Base-by-base conservation (phyloP, 2,113 vertebrate genomes). In the Nipponia nippon region DNA sequence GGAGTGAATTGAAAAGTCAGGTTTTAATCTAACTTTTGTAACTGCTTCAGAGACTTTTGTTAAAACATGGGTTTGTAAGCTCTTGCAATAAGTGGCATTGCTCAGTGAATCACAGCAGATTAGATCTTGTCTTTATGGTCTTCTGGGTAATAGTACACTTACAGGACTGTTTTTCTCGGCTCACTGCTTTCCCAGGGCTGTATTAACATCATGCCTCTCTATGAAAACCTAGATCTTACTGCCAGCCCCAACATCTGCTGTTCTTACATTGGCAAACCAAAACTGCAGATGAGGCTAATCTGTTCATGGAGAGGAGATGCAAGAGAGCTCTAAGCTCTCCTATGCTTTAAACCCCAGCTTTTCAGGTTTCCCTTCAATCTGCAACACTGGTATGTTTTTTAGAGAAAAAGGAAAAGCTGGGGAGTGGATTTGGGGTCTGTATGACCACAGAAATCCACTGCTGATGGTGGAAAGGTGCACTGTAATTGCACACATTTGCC, bases 101-200 rank as follows among this genome's bases (percentile, higher is more conserved):
- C 87, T 95, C 83, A 69, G 73, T 89, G 94, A 96, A 69, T 92
- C 89, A 87, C 52, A 55, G 81, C 91, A 89, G 91, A 93, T 94
- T 61, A 75, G 84, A 92, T 92, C 92, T 84, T 95, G 83, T 94
- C 87, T 91, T 72, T 87, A 29, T 27, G 59, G 83, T 86, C 93
- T 93, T 79, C 38, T 89, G 94, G 83, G 80, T 87, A 63, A 38
- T 30, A 50, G 93, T 70, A 36, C 82, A 46, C 49, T 61, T 70
- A 14, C 69, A 93, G 90, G 77, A 16, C 52, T 75, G 49, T 76
- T 92, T 76, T 32, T 34, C 49, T 67, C 14, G 1, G 40, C 89
- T 95, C 80, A 32, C 81, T 83, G 83, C 89, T 85, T 87, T 70
- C 92, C 92, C 83, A 84, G 86, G 56, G 69, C 88, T 91, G 52